Percentiles rank a stretch among this genome's conserved stretches.
phyloP scores from a whole-genome alignment of 1,140 invertebrate genomes.

The Orius insidiosus region DNA sequence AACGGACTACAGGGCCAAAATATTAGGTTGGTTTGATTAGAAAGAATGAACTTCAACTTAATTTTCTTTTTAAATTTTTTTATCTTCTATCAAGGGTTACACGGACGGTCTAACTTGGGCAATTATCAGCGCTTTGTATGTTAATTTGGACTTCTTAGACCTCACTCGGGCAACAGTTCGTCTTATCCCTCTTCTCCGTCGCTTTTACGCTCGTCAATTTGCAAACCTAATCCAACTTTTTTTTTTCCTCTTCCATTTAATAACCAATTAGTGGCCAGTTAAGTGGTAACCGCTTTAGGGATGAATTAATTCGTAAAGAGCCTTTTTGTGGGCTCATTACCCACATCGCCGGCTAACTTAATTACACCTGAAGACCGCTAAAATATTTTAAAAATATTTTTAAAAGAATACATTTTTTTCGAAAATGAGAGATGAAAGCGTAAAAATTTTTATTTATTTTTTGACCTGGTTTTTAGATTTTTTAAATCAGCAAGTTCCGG shows the following conservation, averaged over 20 bases:
- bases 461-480: no score
- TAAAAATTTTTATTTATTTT: no score
- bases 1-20: no score
- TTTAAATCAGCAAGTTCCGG: no score
- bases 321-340: slow-evolving; percentile 5
- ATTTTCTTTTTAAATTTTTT: no score
- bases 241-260: slow-evolving; percentile 3
- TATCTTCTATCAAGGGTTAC: slow-evolving; percentile 7
- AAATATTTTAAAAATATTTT: no score
- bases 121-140: slow-evolving; percentile 11
- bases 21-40: no score
- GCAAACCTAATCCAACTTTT: slow-evolving; percentile 12
- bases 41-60: no score
- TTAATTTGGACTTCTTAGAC: slow-evolving; percentile 1
- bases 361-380: neutral
- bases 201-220: slow-evolving; percentile 4
- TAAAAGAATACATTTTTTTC: no score
- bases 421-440: no score
- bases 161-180: no score
- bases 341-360: slow-evolving; percentile 4
- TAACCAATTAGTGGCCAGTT: slow-evolving; percentile 11
- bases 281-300: slow-evolving; percentile 1
- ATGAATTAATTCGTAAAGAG: slow-evolving; percentile 1
- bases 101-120: slow-evolving; percentile 4
- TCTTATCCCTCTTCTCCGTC: no score